phyloP scores from a whole-genome alignment of 1,140 invertebrate species.

The Leptonema lineaticorne region DNA sequence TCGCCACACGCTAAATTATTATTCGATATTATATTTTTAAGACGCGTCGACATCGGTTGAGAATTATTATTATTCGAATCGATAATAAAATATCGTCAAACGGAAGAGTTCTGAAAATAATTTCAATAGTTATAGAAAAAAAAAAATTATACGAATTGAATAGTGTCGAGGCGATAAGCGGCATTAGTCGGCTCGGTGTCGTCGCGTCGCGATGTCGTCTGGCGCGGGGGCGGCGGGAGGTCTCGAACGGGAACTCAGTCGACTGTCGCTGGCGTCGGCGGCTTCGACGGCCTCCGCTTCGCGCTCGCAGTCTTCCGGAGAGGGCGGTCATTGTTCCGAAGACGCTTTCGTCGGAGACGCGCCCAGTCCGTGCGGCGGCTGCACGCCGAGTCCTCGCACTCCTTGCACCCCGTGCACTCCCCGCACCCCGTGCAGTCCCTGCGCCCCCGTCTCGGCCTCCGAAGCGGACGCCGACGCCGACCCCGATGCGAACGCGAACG shows the following conservation, averaged over 20 bases:
- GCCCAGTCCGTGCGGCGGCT: constrained; percentile 46
- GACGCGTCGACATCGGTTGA: not conserved
- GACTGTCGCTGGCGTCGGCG: constrained; percentile 7
- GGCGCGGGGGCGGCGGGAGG: not conserved
- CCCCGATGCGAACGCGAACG: constrained; percentile 57
- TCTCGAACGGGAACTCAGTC: constrained; percentile 2
- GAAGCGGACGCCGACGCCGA: constrained; percentile 58
- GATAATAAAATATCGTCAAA: not conserved
- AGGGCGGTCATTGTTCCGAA: constrained; percentile 37
- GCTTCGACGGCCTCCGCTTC: not conserved
- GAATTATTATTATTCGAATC: not conserved
- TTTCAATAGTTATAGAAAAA: not conserved
- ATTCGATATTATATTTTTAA: not conserved
- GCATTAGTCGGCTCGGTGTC: not conserved
- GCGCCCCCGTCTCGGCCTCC: too few species aligned
- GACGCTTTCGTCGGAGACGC: not conserved
- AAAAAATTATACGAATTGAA: too few species aligned
- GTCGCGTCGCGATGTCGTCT: not conserved
- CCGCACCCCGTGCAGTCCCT: constrained; percentile 44
- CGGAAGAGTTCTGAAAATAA: not conserved
- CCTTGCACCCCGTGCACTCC: constrained; percentile 47
- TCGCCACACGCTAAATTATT: not conserved
- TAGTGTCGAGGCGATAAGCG: too few species aligned
- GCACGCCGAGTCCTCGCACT: constrained; percentile 48
- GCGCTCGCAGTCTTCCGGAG: constrained; percentile 32